Base-by-base conservation (phyloP, 2,113 vertebrate species). In the Trichomycterus rosablanca region DNA sequence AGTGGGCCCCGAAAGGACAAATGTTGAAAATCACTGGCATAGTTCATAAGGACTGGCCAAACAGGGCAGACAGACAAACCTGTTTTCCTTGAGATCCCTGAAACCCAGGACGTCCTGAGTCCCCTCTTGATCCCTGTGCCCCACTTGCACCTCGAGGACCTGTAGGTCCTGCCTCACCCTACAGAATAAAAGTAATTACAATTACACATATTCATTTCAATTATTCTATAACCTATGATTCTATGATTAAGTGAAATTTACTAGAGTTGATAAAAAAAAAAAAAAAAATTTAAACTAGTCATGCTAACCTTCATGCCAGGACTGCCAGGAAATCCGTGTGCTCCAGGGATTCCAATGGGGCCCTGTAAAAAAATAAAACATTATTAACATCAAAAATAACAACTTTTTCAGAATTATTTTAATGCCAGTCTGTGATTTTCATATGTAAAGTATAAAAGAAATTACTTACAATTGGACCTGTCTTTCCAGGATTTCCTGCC, bases 161-260 rank as follows among this genome's bases (percentile, higher is more conserved):
- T 0, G 91, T 93, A 0, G 95, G 90, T 28, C 96, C 96, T 12
- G 92, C 88, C 81, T 97, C 90, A 64, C 96, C 96, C 96, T 99
- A 20, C 15, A 43, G 2, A 23, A 34, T 20, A 11, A 20, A 45
- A 49, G 8, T 28, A 32, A 16, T 3, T 19, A 65, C 40, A 3
- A 40, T 4, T 12, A 28, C 32, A 43, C 7, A 11, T 55, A 0
- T 55, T 10, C 45, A 23, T 14, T 43, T 4, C 11, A 18, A 46
- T 12, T 23, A 46, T 2, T 22, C 10, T 46, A 2, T 5, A 14
- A 23, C 14, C 2, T 30, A 30, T 30, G 26, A 30, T 30, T 30
- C 7, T 30, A 30, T 3, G 26, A 7, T 30, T 4, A 30, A 4
- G 3, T 3, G 3, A 30, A 4, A 3, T 30, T 3, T 4, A 7